A percentile compares a stretch with the other conserved stretches of the same genome.
phyloP scores from a whole-genome alignment of 2,113 vertebrate species.

The Osmerus eperlanus region DNA sequence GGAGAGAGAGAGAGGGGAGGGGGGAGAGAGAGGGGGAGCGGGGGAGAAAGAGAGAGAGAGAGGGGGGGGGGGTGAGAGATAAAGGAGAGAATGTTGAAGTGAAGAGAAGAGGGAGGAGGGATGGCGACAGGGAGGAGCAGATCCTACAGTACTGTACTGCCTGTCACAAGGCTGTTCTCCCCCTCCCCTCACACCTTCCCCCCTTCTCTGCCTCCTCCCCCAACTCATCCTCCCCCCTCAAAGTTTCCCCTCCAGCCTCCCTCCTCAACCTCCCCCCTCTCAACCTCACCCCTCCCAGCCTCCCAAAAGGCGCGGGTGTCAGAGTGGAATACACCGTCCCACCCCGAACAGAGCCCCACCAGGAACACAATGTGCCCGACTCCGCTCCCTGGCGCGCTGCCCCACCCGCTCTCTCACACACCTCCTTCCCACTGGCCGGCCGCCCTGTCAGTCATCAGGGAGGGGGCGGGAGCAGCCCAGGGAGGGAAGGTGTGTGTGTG shows the following conservation, averaged over 20 bases:
- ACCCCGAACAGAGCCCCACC: slow-evolving; percentile 1
- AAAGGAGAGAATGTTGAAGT: neutral
- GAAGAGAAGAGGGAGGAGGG: neutral
- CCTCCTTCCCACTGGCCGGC: too few relatives aligned
- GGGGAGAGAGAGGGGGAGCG: neutral
- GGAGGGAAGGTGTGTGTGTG: slow-evolving; percentile 6
- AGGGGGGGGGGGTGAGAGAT: too few relatives aligned
- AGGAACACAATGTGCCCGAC: slow-evolving; percentile 14
- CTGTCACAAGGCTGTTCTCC: slow-evolving; percentile 19
- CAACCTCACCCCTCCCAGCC: neutral
- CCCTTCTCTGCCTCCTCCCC: too few relatives aligned
- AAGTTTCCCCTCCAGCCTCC: too few relatives aligned
- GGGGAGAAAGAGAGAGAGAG: neutral
- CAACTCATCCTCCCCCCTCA: too few relatives aligned
- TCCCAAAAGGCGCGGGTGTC: slow-evolving; percentile 25
- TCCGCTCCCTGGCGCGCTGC: neutral
- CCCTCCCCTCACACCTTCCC: neutral
- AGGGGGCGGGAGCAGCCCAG: slow-evolving; percentile 20
- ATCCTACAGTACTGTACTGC: too few relatives aligned
- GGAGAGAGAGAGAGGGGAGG: neutral
- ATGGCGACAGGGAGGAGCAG: neutral
- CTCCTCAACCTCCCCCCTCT: too few relatives aligned
- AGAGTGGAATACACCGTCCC: slow-evolving; percentile 33
- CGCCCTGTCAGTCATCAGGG: slow-evolving; percentile 8
- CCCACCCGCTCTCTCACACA: neutral